phyloP scores from a whole-genome alignment of 2,113 vertebrate species.

The Riparia riparia region DNA sequence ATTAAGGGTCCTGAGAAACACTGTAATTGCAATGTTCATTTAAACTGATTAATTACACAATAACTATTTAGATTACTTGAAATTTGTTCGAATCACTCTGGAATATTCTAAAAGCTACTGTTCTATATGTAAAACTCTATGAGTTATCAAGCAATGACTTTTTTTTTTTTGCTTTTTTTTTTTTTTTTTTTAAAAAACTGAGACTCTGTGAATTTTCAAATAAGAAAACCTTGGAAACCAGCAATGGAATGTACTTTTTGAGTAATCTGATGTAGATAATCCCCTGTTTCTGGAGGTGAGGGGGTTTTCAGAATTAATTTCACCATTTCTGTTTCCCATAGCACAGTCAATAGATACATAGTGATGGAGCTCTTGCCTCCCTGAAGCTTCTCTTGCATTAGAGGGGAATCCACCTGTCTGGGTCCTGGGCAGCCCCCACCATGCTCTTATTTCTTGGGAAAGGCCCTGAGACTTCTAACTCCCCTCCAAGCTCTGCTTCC shows the following conservation, averaged over 20 bases:
- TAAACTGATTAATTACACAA: neutral
- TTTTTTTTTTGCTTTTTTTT: neutral
- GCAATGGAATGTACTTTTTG: neutral
- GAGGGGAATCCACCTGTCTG: neutral
- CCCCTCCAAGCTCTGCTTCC: neutral
- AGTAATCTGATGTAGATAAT: accelerated
- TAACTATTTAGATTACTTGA: neutral
- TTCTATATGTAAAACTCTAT: neutral
- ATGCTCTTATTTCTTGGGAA: neutral
- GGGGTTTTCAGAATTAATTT: neutral
- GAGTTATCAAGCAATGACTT: neutral
- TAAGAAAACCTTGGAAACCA: neutral
- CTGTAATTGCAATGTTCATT: neutral
- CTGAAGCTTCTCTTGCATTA: neutral
- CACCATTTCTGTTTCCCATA: neutral
- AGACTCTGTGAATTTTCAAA: neutral
- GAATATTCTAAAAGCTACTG: neutral
- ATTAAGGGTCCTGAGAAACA: neutral
- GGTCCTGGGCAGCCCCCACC: neutral
- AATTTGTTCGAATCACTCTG: neutral
- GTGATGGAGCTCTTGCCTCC: neutral
- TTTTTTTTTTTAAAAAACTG: neutral
- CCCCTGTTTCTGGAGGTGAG: neutral
- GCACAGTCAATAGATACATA: neutral
- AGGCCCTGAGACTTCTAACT: neutral